Percentiles rank a stretch among this genome's conserved stretches.
Evolutionary conservation across 2,797 vertebrate species (phyloP).

Genomic region (Lophius americanus): DNA sequence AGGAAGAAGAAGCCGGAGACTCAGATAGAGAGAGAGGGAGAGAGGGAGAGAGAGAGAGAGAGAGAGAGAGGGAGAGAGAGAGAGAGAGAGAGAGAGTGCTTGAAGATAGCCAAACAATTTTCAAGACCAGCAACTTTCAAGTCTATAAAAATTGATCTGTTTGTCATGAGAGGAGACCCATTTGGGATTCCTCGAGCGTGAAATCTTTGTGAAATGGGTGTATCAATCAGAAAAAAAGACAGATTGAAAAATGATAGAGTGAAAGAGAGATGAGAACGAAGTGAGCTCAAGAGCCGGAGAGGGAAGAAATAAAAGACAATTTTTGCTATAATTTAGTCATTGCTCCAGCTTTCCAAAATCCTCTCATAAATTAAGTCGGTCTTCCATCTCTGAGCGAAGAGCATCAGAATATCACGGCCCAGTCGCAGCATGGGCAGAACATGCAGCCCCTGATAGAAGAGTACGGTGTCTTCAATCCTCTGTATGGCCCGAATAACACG

Average conservation of each 20-base stretch:
- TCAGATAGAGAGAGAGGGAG: neutral
- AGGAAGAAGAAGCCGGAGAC: constrained; percentile 15
- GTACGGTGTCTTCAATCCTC: constrained; percentile 34
- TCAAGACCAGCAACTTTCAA: constrained; percentile 86
- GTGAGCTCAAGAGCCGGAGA: constrained; percentile 31
- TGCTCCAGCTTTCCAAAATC: constrained; percentile 68
- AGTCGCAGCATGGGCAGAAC: constrained; percentile 45
- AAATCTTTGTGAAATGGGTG: constrained; percentile 84
- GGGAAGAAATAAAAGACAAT: constrained; percentile 36
- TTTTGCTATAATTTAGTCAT: constrained; percentile 77
- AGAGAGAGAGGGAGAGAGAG: neutral
- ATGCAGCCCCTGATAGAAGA: constrained; percentile 28
- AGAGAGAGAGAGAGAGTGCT: constrained; percentile 38
- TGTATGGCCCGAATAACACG: constrained; percentile 38
- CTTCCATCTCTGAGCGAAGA: constrained; percentile 25
- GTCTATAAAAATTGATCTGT: constrained; percentile 88
- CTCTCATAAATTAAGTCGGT: constrained; percentile 39
- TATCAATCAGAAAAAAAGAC: constrained; percentile 82
- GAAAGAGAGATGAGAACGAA: constrained; percentile 48
- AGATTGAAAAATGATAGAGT: constrained; percentile 71
- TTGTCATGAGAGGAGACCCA: constrained; percentile 83
- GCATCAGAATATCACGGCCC: constrained; percentile 13
- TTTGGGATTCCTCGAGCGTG: constrained; percentile 81
- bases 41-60: neutral
- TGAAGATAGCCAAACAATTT: constrained; percentile 83